Evolutionary conservation across 1,140 invertebrate species (phyloP), one percentile per base, ranked within the genome.

Genomic region (Heliconius hermathena): DNA sequence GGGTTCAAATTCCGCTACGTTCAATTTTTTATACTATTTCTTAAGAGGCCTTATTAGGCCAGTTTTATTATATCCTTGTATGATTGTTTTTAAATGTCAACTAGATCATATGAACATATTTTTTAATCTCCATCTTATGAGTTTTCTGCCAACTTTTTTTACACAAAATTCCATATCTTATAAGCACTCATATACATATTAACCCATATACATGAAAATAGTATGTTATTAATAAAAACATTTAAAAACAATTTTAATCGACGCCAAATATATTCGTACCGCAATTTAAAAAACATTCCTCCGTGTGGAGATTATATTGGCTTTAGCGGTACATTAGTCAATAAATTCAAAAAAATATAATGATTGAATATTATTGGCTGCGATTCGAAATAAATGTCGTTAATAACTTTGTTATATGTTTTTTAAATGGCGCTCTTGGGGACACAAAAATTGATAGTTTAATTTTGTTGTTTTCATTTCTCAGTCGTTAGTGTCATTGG

Each of bases 401-500:
- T 85, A 86, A 85, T 87, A 85, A 84, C 83, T 82, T 86, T 86
- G 85, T 89, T 87, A 88, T 87, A 84, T 83, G 83, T 78, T 85
- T 92, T 89, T 91, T 89, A 87, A 91, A 91, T 88, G 84, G 80
- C 83, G 82, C 86, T 89, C 89, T 91, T 89, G 87, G 87, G 85
- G 87, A 87, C 90, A 89, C 84, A 84, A 82, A 90, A 92, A 94
- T 94, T 91, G 88, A 93, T 94, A 91, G 91, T 90, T 92, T 84
- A 88, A 91, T 93, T 92, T 89, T 81, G 88, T 92, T 92, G 90
- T 93, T 90, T 94, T 92, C 85, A 86, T 91, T 91, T 87, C 87
- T 87, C 83, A 85, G 87, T 93, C 92, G 90, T 93, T 92, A 91
- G 90, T 90, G 90, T 92, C 90, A 83, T 85, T 83, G 85, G 83